Percentiles rank a stretch among this genome's conserved stretches.
Conservation (phyloP, 2,113 vertebrate genomes). For the Rhinogobius similis region DNA sequence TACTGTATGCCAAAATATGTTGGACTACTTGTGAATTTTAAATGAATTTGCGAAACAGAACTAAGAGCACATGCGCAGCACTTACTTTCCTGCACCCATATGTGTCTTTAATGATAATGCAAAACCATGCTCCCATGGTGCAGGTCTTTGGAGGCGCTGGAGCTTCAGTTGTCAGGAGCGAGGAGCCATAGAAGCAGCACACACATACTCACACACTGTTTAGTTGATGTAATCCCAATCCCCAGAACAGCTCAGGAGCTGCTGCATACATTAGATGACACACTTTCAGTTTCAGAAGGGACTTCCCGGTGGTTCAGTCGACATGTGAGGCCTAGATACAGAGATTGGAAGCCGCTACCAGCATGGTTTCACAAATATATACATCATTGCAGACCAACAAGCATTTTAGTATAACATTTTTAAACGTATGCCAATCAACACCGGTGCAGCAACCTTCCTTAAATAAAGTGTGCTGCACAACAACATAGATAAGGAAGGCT, state of each 20-base stretch:
- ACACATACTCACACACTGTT: slow-evolving; percentile 35
- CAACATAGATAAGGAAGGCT: too few relatives aligned
- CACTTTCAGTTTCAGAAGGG: slow-evolving; percentile 68
- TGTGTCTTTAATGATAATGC: slow-evolving; percentile 69
- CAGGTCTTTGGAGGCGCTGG: slow-evolving; percentile 55
- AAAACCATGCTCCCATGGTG: slow-evolving; percentile 60
- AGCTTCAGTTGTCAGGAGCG: slow-evolving; percentile 66
- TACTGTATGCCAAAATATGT: slow-evolving; percentile 13
- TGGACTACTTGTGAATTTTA: slow-evolving; percentile 2
- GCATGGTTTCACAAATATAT: neutral
- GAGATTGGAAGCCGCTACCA: slow-evolving; percentile 17
- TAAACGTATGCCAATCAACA: neutral
- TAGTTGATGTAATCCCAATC: slow-evolving; percentile 67
- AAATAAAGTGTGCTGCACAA: too few relatives aligned
- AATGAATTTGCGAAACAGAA: slow-evolving; percentile 9
- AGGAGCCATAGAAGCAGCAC: slow-evolving; percentile 39
- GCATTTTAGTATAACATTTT: neutral
- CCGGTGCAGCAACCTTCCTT: neutral
- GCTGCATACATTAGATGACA: slow-evolving; percentile 72
- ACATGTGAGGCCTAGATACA: slow-evolving; percentile 67
- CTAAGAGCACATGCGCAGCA: slow-evolving; percentile 16
- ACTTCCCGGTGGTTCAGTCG: slow-evolving; percentile 55
- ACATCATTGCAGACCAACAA: neutral
- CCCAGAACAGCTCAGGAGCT: slow-evolving; percentile 63
- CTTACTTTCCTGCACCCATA: slow-evolving; percentile 43